These are phyloP conservation scores for Macaria liturata DNA, from an alignment of 2,888 invertebrate genomes.

Conservation along the genomic window DNA sequence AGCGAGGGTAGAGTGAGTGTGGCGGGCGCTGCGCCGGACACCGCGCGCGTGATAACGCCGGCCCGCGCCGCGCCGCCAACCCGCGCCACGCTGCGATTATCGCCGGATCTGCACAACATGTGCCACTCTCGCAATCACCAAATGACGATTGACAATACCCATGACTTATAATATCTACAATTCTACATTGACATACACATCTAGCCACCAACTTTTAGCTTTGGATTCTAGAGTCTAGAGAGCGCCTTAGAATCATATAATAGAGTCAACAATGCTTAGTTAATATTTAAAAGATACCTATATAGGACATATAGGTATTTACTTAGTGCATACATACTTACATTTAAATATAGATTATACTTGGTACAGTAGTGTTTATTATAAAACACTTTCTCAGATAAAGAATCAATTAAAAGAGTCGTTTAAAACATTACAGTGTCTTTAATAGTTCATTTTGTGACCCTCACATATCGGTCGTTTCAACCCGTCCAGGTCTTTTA, in stretches of 20 bases:
- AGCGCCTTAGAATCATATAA: too few species aligned
- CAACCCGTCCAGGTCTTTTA: conserved; percentile 73
- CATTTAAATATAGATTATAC: too few species aligned
- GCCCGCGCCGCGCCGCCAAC: conserved; percentile 24
- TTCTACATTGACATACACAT: too few species aligned
- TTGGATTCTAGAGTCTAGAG: too few species aligned
- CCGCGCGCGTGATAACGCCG: conserved; percentile 69
- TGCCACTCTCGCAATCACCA: conserved; percentile 30
- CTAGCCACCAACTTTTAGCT: too few species aligned
- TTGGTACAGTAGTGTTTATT: background rate
- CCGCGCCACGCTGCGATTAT: conserved; percentile 66
- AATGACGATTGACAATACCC: conserved; percentile 28
- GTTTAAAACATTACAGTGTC: conserved; percentile 63
- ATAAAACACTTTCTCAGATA: conserved; percentile 53
- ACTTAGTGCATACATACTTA: too few species aligned
- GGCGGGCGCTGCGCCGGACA: conserved; percentile 60
- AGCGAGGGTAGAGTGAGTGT: conserved; percentile 62
- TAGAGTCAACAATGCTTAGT: too few species aligned
- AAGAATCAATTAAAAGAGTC: conserved; percentile 68
- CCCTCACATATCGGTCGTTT: conserved; percentile 62
- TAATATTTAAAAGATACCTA: too few species aligned
- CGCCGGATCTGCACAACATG: conserved; percentile 53
- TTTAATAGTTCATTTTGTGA: conserved; percentile 61
- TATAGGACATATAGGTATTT: too few species aligned
- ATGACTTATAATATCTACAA: conserved; percentile 21